phyloP scores from a whole-genome alignment of 2,113 vertebrate genomes.

The Passer montanus region DNA sequence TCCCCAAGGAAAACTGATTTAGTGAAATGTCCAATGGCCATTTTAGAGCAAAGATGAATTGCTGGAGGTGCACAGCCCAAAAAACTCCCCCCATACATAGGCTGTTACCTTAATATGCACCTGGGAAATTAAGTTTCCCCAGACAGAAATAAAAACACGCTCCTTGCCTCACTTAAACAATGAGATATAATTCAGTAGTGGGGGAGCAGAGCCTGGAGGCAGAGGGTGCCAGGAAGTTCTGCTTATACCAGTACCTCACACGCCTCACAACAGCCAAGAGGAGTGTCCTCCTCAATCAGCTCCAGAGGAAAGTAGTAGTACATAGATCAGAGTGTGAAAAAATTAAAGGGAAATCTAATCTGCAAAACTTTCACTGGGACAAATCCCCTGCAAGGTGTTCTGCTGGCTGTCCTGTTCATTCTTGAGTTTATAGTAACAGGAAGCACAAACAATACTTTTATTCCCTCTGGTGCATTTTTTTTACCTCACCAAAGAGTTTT shows the following conservation, averaged over 20 bases:
- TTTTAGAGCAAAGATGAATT: background rate
- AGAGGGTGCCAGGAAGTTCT: background rate
- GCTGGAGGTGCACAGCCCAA: background rate
- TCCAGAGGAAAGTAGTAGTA: background rate
- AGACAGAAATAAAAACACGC: background rate
- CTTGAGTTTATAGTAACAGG: background rate
- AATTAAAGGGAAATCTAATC: background rate
- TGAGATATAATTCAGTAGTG: background rate
- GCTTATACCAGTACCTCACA: background rate
- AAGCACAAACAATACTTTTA: background rate
- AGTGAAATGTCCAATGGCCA: background rate
- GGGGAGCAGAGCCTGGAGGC: background rate
- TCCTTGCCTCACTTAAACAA: background rate
- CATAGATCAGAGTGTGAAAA: background rate
- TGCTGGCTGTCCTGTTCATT: background rate
- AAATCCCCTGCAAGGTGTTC: background rate
- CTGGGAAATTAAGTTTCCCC: background rate
- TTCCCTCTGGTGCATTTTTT: background rate
- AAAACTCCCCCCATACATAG: accelerated
- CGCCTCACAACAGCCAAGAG: background rate
- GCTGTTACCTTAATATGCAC: background rate
- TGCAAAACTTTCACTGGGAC: background rate
- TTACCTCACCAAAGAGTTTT: background rate
- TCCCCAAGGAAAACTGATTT: background rate
- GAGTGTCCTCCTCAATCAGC: background rate